phyloP scores from a whole-genome alignment of 2,888 invertebrate genomes.

The Clostera curtula region DNA sequence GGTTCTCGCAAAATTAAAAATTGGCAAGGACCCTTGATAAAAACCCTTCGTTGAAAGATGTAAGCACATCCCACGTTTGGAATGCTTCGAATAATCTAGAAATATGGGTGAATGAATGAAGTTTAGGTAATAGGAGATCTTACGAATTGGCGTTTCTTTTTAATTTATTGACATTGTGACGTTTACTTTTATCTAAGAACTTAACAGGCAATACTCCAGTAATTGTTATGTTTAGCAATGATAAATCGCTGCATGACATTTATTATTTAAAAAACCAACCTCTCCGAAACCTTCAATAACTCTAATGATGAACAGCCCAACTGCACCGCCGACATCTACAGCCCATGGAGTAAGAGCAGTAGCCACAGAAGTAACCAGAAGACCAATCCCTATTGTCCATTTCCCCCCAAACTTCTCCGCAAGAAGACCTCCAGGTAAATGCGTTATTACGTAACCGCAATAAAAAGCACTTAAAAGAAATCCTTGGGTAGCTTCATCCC shows the following conservation, averaged over 20 bases:
- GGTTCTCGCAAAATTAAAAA: too few relatives aligned
- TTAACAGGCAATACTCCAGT: too few relatives aligned
- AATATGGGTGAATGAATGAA: too few relatives aligned
- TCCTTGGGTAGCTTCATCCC: constrained; percentile 82
- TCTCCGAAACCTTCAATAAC: constrained; percentile 77
- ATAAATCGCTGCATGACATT: not conserved
- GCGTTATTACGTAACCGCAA: constrained; percentile 88
- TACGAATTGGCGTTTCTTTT: too few relatives aligned
- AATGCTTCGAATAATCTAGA: too few relatives aligned
- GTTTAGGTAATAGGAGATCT: too few relatives aligned
- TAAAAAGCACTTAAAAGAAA: constrained; percentile 86
- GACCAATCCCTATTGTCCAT: constrained; percentile 85
- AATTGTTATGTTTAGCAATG: too few relatives aligned
- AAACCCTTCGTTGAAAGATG: too few relatives aligned
- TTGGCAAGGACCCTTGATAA: too few relatives aligned
- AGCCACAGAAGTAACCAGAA: constrained; percentile 84
- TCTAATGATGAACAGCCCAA: constrained; percentile 71
- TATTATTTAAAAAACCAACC: constrained; percentile 40
- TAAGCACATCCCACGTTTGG: too few relatives aligned
- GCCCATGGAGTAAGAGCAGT: constrained; percentile 85
- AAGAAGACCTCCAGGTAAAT: constrained; percentile 87
- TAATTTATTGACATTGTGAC: too few relatives aligned
- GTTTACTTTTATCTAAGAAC: too few relatives aligned
- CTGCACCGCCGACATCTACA: constrained; percentile 72
- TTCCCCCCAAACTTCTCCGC: constrained; percentile 90